Percentiles rank a stretch among this genome's conserved stretches.
Evolutionary conservation across 2,888 invertebrate genomes (phyloP).

Genomic region (Schizaphis graminum): DNA sequence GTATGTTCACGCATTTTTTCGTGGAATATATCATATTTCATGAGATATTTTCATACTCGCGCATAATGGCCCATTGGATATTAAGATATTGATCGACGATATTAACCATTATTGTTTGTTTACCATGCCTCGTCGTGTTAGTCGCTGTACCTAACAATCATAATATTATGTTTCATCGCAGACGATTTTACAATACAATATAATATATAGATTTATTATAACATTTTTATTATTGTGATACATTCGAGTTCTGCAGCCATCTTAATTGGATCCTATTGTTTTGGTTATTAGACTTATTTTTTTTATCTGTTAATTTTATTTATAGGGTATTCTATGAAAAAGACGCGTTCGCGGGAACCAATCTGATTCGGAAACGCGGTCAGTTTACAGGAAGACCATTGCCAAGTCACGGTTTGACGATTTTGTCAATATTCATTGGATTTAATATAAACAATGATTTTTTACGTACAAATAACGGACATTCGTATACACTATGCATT

Average conservation of each 20-base stretch:
- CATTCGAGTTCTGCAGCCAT: neutral
- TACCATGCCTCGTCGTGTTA: neutral
- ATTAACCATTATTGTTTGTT: neutral
- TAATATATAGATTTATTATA: neutral
- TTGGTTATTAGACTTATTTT: neutral
- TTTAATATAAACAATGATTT: conserved; percentile 47
- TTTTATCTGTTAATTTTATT: neutral
- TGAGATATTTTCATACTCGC: neutral
- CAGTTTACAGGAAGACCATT: conserved; percentile 46
- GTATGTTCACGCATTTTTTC: neutral
- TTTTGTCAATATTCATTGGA: conserved; percentile 42
- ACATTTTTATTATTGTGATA: neutral
- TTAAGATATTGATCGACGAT: neutral
- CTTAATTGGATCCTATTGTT: neutral
- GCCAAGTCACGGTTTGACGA: conserved; percentile 33
- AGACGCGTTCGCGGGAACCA: conserved; percentile 23
- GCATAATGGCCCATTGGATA: neutral
- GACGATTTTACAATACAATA: neutral
- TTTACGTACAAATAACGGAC: conserved; percentile 32
- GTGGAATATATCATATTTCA: neutral
- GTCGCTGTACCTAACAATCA: neutral
- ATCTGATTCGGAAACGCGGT: conserved; percentile 51
- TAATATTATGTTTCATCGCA: neutral
- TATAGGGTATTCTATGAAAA: neutral
- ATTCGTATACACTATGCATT: neutral